phyloP scores from a whole-genome alignment of 2,888 invertebrate species.

The Troilus luridus region DNA sequence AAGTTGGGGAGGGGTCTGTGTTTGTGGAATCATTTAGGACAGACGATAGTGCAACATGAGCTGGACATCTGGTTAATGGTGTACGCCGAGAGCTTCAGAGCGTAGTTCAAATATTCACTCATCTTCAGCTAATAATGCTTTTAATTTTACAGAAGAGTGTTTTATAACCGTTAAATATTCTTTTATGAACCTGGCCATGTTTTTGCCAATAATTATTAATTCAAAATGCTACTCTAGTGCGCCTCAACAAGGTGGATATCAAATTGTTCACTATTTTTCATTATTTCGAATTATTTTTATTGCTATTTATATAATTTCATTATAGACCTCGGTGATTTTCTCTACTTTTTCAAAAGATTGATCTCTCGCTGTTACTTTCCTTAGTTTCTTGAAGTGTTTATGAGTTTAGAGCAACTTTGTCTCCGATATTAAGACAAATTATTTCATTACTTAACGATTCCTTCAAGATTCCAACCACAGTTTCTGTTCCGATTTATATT shows the following conservation, averaged over 20 bases:
- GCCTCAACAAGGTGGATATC: no score
- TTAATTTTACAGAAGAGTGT: no score
- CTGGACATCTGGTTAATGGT: background rate
- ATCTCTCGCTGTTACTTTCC: background rate
- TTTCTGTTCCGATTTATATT: background rate
- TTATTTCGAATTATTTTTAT: no score
- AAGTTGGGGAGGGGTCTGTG: background rate
- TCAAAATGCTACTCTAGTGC: no score
- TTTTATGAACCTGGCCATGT: no score
- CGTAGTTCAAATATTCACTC: background rate
- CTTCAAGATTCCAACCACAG: background rate
- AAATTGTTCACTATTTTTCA: no score
- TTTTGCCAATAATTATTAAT: no score
- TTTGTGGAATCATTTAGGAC: constrained; percentile 1
- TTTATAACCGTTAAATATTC: no score
- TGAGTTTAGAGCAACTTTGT: background rate
- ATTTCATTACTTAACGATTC: background rate
- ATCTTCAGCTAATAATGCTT: no score
- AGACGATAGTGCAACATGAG: background rate
- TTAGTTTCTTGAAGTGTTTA: background rate
- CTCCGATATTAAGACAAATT: background rate
- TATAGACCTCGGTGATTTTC: no score
- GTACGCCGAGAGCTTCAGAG: background rate
- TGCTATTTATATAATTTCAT: no score
- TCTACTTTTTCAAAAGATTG: no score